phyloP scores from a whole-genome alignment of 2,113 vertebrate species.

The Menura novaehollandiae region DNA sequence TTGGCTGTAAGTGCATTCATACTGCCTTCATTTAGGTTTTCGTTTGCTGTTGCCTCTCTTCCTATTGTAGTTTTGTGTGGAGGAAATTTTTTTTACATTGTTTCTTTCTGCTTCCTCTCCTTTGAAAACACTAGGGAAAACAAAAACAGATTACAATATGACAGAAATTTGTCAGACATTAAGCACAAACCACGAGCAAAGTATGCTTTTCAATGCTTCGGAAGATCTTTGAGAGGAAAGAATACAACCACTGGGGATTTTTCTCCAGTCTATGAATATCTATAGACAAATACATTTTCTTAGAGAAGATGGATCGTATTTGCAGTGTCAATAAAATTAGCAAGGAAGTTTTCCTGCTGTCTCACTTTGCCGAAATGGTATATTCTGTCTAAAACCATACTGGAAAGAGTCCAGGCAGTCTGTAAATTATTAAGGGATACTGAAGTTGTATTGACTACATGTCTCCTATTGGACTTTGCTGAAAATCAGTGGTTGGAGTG shows the following conservation, averaged over 20 bases:
- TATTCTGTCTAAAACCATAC: not conserved
- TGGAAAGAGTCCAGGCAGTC: not conserved
- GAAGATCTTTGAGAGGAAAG: not conserved
- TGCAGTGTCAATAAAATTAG: slow-evolving; percentile 19
- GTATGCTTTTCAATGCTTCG: not conserved
- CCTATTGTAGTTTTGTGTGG: not conserved
- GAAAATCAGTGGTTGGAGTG: not conserved
- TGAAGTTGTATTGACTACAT: not conserved
- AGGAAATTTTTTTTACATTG: not conserved
- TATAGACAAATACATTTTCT: not conserved
- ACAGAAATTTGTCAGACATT: not conserved
- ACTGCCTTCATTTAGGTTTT: not conserved
- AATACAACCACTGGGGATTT: not conserved
- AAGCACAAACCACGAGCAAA: not conserved
- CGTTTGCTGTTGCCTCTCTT: not conserved
- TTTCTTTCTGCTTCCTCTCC: not conserved
- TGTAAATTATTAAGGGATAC: not conserved
- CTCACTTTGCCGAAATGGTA: not conserved
- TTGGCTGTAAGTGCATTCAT: not conserved
- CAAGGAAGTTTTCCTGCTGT: not conserved
- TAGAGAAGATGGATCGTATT: not conserved
- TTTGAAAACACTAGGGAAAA: not conserved
- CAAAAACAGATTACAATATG: not conserved
- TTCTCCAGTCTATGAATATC: not conserved
- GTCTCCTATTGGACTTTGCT: not conserved